phyloP scores from a whole-genome alignment of 1,140 invertebrate genomes.

The Lasaia peninsularis region DNA sequence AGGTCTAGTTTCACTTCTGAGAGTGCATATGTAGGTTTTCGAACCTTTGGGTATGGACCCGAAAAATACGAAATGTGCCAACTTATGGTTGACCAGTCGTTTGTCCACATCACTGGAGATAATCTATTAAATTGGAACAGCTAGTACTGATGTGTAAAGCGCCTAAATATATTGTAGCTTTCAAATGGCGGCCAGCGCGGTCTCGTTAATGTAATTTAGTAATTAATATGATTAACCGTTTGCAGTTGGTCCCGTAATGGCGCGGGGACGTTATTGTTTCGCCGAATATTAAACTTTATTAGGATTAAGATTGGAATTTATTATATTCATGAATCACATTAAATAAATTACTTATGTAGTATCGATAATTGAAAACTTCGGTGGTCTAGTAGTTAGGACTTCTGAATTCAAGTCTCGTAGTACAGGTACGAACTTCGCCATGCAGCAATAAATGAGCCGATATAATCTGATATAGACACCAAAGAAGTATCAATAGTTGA shows the following conservation, averaged over 20 bases:
- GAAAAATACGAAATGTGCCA: background rate
- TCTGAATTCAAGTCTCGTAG: too few relatives aligned
- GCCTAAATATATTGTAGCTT: background rate
- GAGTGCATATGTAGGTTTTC: too few relatives aligned
- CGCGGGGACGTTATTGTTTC: background rate
- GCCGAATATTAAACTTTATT: background rate
- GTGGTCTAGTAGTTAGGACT: too few relatives aligned
- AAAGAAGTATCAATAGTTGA: too few relatives aligned
- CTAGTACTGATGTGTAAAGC: background rate
- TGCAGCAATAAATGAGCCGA: too few relatives aligned
- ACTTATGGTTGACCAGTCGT: background rate
- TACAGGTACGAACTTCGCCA: too few relatives aligned
- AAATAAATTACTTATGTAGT: too few relatives aligned
- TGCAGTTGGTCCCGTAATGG: background rate
- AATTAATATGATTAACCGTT: conserved; percentile 11
- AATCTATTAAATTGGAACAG: background rate
- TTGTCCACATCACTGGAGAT: background rate
- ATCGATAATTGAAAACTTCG: too few relatives aligned
- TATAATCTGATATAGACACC: too few relatives aligned
- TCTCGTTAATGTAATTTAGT: conserved; percentile 8
- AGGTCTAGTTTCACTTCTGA: too few relatives aligned
- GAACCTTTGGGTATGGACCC: too few relatives aligned
- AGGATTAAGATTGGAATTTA: background rate
- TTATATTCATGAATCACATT: background rate
- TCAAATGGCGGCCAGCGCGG: background rate